Evolutionary conservation across 2,113 vertebrate species (phyloP), one percentile per base, ranked within the genome.

Genomic region (Muntiacus reevesi): DNA sequence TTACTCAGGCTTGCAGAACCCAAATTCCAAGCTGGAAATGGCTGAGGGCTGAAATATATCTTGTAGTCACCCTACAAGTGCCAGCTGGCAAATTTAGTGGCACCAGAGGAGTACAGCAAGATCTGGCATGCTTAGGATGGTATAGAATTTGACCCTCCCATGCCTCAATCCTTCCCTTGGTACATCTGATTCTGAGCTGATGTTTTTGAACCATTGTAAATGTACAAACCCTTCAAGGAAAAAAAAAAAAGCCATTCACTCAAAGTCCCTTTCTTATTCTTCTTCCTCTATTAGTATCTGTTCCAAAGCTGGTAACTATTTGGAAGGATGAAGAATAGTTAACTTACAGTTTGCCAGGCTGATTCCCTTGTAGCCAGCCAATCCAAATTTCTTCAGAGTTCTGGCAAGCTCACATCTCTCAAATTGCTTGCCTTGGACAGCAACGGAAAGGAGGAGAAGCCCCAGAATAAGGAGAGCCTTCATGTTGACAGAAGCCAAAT

Each of bases 281-380:
- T 52, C 47, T 84, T 52, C 54, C n/a, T 60, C 33, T 45, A 6
- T 21, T 15, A 50, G 15, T n/a, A 19, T 30, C 50, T 90, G 33
- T 40, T 50, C 54, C 19, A 27, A 11, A 8, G 1, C 5, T 11
- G 19, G 2, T 40, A 40, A 55, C 30, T 71, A 19, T 25, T 27
- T 52, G 25, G 64, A 97, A 27, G 11, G 6, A 25, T 36, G 36
- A 4, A n/a, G 40, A 27, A 79, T 12, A 50, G 7, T 27, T 64
- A 54, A 99, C 98, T 98, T 97, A 98, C 97, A 99, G 89, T 98
- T 91, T 40, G 97, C 93, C 89, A 99, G 94, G 88, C 95, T 98
- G 94, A 96, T 3, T n/a, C 98, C 98, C 0, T 0, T 0, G 67
- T 52, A 99, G 50, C 98, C 98, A 64, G 64, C 98, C 87, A 98